Base-by-base conservation (phyloP, 2,888 invertebrate genomes). In the Eubasilissa splendida region DNA sequence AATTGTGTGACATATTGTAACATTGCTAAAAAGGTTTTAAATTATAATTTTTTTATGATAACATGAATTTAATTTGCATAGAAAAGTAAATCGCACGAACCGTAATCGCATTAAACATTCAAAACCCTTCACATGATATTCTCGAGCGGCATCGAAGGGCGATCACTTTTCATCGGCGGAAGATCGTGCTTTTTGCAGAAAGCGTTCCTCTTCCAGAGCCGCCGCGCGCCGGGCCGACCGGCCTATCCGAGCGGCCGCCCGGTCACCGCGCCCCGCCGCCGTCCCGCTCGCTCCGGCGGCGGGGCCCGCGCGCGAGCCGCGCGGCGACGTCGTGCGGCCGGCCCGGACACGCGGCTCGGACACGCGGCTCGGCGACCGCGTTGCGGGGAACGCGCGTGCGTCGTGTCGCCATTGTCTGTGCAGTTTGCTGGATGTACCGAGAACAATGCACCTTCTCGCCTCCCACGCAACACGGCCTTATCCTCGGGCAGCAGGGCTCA, bases 381-480 rank as follows among this genome's bases (percentile, higher is more conserved):
- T 60, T 59, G 10, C 33, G 68, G 68, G 77, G 63, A 77, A 54
- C 73, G 79, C 79, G 80, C 80, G 77, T 78, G 82, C 82, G 80
- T 82, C 82, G 82, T 82, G 82, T 79, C 79, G 66, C 82, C 76
- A 82, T 82, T 82, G 82, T 82, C 60, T 73, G 70, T 12, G 42
- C 59, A 50, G 54, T 50, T 50, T 12, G 70, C 73, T 52, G 78
- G 73, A 78, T 59, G 78, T 71, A 73, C 76, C 56, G 52, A 80
- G 82, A 82, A 82, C 82, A 82, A 82, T 82, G 82, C 77, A 58
- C 80, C 74, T 77, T 75, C 77, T 60, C 66, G 59, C 80, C 77
- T 80, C 82, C 82, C 82, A 82, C 82, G 80, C 80, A 78, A 58
- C 11, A 50, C 71, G 59, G 80, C 60, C 73, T 77, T 82, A 82